Base-by-base conservation (phyloP, 2,113 vertebrate genomes). In the Salminus brasiliensis region DNA sequence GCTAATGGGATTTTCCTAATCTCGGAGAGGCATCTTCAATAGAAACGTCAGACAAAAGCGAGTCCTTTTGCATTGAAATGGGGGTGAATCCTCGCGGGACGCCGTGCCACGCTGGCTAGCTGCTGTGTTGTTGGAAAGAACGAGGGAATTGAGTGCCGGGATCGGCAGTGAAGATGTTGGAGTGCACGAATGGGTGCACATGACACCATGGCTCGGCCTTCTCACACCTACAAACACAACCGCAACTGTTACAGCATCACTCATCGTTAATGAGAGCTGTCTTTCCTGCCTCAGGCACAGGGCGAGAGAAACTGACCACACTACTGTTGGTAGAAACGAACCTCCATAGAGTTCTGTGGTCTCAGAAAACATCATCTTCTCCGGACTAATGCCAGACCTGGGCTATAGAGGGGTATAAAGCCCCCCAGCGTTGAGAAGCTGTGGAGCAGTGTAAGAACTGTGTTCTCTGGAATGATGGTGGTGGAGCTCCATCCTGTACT, bases 1-100 rank as follows among this genome's bases (percentile, higher is more conserved):
- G 68, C 52, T 79, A 79, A 79, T 79, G 39, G 27, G 21, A 78
- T 71, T 60, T 49, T 25, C 30, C n/a, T 27, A 34, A 71, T 78
- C 75, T 77, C 34, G 30, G 45, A 67, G 25, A 78, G 11, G 52
- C 52, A 60, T 78, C 75, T 78, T 78, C 52, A 59, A 57, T 41
- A 43, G 65, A 55, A 78, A n/a, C 55, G 6, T 59, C 52, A 45
- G 4, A 62, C 68, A 72, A 71, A 79, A 72, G 43, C 16, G 21
- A 52, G 29, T 27, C 57, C 55, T 49, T 29, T 63, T 79, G 67
- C 68, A 79, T 79, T 63, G 25, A 71, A 70, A 29, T 60, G 75
- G 21, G 55, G 6, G 18, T 59, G 39, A 59, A 59, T 69, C 55
- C 65, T 69, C 27, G n/a, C 55, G 52, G 52, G 74, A 13, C 66